Base-by-base conservation (phyloP, 2,113 vertebrate genomes). In the Ondatra zibethicus region DNA sequence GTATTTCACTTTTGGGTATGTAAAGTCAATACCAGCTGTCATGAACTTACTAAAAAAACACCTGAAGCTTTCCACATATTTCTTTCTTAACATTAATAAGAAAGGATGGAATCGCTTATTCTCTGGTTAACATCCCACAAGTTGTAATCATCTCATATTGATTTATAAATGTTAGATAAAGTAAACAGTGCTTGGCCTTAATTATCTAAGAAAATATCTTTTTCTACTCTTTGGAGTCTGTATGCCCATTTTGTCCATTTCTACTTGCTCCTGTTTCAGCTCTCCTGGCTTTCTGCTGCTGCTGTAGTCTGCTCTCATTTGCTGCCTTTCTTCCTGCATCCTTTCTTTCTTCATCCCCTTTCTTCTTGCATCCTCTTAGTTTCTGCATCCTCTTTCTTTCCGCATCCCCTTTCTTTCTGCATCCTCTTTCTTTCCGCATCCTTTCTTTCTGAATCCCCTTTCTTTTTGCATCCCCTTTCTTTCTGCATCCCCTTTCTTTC, bases 1-100 rank as follows among this genome's bases (percentile, higher is more conserved):
- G 33, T 50, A 94, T 89, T 96, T 96, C 25, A 63, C 25, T 42
- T 97, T 81, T 61, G 58, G 63, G 73, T 50, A 68, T 66, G 58
- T 31, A 85, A 96, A 90, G 23, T 19, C 81, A 94, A 65, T 85
- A 47, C 0, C 72, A 45, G 21, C 21, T 94, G 82, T 58, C 76
- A 55, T 68, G 36, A 91, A 89, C 88, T 88, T 55, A 90, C 58
- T 81, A 63, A 42, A 92, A 58, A 94, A 93, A 86, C 12, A 70
- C 12, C 3, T 19, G 45, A 94, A 29, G 84, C 1, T 90, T 70
- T 76, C 39, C n/a, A 77, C 13, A 4, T 70, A 73, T 86, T 50
- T 73, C 42, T 88, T 68, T 84, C 14, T 75, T 68, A 94, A 72
- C 29, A 65, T 11, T 33, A 17, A 14, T 23, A 75, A 92, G 39